Evolutionary conservation across 2,888 invertebrate genomes (phyloP).

Genomic region (Leptopilina drosophilae): DNA sequence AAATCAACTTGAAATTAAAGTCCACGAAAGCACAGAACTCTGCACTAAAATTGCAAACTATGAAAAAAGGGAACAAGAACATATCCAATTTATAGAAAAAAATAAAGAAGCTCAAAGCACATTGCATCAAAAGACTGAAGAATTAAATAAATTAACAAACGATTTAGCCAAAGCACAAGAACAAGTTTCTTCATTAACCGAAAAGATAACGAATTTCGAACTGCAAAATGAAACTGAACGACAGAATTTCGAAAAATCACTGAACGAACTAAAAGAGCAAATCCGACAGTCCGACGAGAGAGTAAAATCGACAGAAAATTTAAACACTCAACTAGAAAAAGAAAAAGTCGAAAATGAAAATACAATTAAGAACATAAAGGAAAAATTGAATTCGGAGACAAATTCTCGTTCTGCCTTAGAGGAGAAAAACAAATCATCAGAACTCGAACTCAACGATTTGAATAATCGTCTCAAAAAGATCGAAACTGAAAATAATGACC

Average conservation of each 20-base stretch:
- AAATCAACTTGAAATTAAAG: slow-evolving; percentile 58
- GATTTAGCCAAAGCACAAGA: slow-evolving; percentile 58
- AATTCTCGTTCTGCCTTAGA: slow-evolving; percentile 47
- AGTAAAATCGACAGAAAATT: slow-evolving; percentile 45
- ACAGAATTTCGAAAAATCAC: background rate
- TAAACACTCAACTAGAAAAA: slow-evolving; percentile 47
- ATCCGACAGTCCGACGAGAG: slow-evolving; percentile 39
- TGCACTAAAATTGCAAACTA: slow-evolving; percentile 51
- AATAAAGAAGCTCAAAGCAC: slow-evolving; percentile 46
- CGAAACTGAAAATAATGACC: slow-evolving; percentile 59
- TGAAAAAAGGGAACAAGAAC: slow-evolving; percentile 58
- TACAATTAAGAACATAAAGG: slow-evolving; percentile 54
- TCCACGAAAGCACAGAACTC: slow-evolving; percentile 57
- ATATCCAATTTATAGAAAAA: slow-evolving; percentile 51
- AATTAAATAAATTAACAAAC: slow-evolving; percentile 58
- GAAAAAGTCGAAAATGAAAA: slow-evolving; percentile 47
- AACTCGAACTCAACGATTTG: slow-evolving; percentile 55
- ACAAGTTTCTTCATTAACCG: slow-evolving; percentile 19
- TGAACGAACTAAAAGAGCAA: slow-evolving; percentile 29
- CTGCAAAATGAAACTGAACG: background rate
- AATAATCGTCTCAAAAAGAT: slow-evolving; percentile 55
- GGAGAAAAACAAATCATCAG: slow-evolving; percentile 50
- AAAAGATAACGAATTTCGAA: background rate
- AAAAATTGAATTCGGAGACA: slow-evolving; percentile 48
- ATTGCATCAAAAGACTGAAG: slow-evolving; percentile 48